phyloP scores from a whole-genome alignment of 2,113 vertebrate species.

The Mellivora capensis region DNA sequence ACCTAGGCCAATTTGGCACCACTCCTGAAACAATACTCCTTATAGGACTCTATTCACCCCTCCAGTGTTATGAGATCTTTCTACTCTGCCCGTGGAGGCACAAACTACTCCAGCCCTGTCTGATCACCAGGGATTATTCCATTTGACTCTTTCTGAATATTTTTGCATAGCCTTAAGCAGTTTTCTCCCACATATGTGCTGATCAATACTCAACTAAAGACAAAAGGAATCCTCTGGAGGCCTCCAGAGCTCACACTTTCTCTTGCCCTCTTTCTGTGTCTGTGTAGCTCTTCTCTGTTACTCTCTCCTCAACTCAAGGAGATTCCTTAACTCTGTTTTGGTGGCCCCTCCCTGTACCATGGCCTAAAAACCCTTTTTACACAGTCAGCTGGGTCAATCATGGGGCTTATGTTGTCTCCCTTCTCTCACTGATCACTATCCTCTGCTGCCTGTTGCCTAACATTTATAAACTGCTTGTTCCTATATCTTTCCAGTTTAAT shows the following conservation, averaged over 20 bases:
- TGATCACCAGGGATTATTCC: background rate
- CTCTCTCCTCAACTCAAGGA: background rate
- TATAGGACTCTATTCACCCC: background rate
- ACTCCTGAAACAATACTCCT: background rate
- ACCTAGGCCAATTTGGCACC: background rate
- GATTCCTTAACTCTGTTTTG: background rate
- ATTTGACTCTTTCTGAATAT: background rate
- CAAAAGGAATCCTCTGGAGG: background rate
- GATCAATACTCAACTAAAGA: background rate
- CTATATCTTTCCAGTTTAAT: background rate
- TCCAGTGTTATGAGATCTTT: background rate
- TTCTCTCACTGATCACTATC: background rate
- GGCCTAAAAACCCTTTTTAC: background rate
- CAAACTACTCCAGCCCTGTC: background rate
- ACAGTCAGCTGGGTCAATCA: background rate
- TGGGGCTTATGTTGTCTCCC: background rate
- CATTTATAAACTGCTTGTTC: background rate
- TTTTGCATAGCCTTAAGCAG: background rate
- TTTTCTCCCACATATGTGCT: background rate
- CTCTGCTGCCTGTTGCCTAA: background rate
- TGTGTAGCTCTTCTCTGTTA: background rate
- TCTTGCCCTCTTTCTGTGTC: fast-evolving
- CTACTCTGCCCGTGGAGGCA: background rate
- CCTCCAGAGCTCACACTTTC: background rate
- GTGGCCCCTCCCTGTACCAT: background rate